Conservation (phyloP, 2,888 invertebrate genomes). For the Drosophila nigritarsus region DNA sequence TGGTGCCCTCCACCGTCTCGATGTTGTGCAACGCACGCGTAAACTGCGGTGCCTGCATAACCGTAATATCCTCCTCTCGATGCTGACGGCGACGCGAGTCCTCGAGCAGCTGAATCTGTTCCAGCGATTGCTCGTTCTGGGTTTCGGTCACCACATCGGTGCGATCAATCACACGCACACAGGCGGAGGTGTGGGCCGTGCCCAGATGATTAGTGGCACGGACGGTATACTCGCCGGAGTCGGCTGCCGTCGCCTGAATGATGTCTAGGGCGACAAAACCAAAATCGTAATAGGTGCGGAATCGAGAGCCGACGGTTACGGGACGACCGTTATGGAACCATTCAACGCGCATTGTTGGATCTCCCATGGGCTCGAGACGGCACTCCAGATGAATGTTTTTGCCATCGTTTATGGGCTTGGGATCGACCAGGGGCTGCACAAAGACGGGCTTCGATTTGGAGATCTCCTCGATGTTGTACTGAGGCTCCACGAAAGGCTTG, state of each 20-base stretch:
- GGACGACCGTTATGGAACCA: slow-evolving; percentile 98
- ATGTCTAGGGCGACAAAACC: slow-evolving; percentile 99
- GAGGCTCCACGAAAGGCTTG: slow-evolving; percentile 93
- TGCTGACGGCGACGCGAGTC: slow-evolving; percentile 90
- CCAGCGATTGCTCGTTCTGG: slow-evolving; percentile 95
- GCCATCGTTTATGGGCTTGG: slow-evolving; percentile 93
- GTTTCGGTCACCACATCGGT: slow-evolving; percentile 94
- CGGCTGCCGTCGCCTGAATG: slow-evolving; percentile 95
- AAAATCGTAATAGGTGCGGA: slow-evolving; percentile 97
- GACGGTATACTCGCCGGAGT: slow-evolving; percentile 97
- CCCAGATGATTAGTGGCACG: slow-evolving; percentile 97
- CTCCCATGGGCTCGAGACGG: slow-evolving; percentile 96
- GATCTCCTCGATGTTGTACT: slow-evolving; percentile 95
- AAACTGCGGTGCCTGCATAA: slow-evolving; percentile 94
- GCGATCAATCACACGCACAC: slow-evolving; percentile 93
- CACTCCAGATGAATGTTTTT: slow-evolving; percentile 96
- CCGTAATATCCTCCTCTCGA: slow-evolving; percentile 92
- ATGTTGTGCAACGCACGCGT: slow-evolving; percentile 94
- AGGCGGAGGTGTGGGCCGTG: slow-evolving; percentile 95
- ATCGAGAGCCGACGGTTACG: slow-evolving; percentile 95
- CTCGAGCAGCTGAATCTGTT: slow-evolving; percentile 96
- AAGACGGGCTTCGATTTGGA: slow-evolving; percentile 98
- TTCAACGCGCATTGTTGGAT: slow-evolving; percentile 97
- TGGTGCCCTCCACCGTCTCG: slow-evolving; percentile 95
- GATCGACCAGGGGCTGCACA: slow-evolving; percentile 94